Percentiles rank a stretch among this genome's conserved stretches.
Conservation (phyloP, 2,888 invertebrate genomes). For the Agrilus biguttatus region DNA sequence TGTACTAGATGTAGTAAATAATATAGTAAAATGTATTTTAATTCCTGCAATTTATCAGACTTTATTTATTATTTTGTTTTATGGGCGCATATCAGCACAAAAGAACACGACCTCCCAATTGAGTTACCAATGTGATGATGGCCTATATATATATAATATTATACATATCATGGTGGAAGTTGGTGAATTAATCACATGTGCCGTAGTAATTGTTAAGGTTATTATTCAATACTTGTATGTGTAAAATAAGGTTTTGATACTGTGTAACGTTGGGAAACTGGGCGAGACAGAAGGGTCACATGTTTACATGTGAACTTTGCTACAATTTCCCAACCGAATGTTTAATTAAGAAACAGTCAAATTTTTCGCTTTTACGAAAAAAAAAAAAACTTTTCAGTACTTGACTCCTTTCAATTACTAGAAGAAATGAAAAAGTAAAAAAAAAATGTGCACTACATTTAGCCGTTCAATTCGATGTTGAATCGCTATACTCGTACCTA, state of each 20-base stretch:
- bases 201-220: slow-evolving; percentile 22
- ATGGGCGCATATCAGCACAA: slow-evolving; percentile 5
- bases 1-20: background rate
- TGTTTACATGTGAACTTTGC: too few species aligned
- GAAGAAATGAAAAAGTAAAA: too few species aligned
- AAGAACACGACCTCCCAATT: slow-evolving; percentile 8
- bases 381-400: too few species aligned
- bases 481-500: too few species aligned
- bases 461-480: too few species aligned
- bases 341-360: background rate
- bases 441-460: too few species aligned
- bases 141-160: slow-evolving; percentile 15
- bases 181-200: slow-evolving; percentile 21
- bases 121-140: slow-evolving; percentile 15
- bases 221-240: slow-evolving; percentile 1
- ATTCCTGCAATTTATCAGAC: background rate
- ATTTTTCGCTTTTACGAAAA: too few species aligned
- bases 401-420: too few species aligned
- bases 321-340: too few species aligned
- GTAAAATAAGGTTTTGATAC: too few species aligned
- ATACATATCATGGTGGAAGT: slow-evolving; percentile 25
- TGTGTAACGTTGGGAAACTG: too few species aligned
- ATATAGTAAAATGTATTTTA: background rate
- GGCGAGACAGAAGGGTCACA: too few species aligned
- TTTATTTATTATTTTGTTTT: slow-evolving; percentile 1